These are phyloP conservation scores for Psittacula cyanocephala DNA, from an alignment of 2,113 vertebrate species.

Conservation along the genomic window DNA sequence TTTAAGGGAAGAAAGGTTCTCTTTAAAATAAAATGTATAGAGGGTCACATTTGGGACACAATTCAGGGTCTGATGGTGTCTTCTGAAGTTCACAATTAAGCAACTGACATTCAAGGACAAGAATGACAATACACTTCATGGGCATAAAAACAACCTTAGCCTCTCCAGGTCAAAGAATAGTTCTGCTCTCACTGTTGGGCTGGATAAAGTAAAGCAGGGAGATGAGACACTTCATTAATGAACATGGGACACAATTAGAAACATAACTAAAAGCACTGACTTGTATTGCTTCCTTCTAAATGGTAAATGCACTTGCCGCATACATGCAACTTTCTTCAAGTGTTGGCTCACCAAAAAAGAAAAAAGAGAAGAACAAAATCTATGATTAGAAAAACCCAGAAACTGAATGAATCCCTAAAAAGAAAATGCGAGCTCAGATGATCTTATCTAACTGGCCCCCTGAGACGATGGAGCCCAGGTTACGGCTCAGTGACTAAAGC, in stretches of 20 bases:
- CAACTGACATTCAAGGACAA: background rate
- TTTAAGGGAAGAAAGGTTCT: background rate
- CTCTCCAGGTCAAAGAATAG: background rate
- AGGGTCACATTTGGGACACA: background rate
- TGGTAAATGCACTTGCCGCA: fast-evolving
- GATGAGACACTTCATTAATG: background rate
- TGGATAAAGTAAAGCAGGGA: background rate
- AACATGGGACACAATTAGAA: background rate
- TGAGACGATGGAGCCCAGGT: background rate
- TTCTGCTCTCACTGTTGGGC: background rate
- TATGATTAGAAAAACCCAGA: background rate
- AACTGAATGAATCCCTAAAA: background rate
- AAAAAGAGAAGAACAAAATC: background rate
- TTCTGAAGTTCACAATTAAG: background rate
- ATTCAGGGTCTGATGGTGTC: background rate
- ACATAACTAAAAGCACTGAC: background rate
- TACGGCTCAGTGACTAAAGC: background rate
- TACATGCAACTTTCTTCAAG: background rate
- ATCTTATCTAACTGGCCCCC: background rate
- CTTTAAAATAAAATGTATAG: background rate
- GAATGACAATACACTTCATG: background rate
- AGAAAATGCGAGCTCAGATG: background rate
- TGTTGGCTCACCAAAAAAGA: background rate
- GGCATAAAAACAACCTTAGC: background rate
- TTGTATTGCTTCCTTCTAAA: background rate